These are phyloP conservation scores for Drosophila neocordata DNA, from an alignment of 1,140 invertebrate species.

Conservation along the genomic window DNA sequence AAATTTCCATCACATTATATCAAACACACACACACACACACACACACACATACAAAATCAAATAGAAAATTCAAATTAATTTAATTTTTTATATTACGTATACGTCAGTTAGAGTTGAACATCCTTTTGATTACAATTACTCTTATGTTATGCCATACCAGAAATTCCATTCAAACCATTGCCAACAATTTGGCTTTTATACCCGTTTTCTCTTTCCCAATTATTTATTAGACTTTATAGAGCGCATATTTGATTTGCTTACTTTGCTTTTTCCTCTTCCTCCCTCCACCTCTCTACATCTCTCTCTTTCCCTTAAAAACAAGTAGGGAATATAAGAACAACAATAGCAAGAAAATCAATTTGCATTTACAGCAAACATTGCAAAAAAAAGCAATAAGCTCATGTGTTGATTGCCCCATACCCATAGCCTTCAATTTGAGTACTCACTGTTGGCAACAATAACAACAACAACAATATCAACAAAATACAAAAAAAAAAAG, in stretches of 20 bases:
- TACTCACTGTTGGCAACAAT: constrained; percentile 32
- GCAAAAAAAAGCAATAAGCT: constrained; percentile 56
- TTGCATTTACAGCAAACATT: constrained; percentile 62
- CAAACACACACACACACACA: neutral
- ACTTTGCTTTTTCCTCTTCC: constrained; percentile 8
- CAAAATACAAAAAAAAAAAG: too few relatives aligned
- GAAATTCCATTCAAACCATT: too few relatives aligned
- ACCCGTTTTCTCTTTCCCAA: too few relatives aligned
- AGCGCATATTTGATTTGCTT: constrained; percentile 56
- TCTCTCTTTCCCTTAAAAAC: too few relatives aligned
- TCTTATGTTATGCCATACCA: neutral
- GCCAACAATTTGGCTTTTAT: too few relatives aligned
- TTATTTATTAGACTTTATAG: constrained; percentile 51
- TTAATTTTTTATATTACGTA: constrained; percentile 41
- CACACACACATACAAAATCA: constrained; percentile 5
- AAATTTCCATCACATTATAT: neutral
- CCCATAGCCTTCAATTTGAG: neutral
- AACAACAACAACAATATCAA: constrained; percentile 16
- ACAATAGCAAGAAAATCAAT: constrained; percentile 46
- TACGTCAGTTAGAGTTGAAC: neutral
- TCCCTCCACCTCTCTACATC: neutral
- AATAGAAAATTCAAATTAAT: constrained; percentile 51
- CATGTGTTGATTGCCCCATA: constrained; percentile 60
- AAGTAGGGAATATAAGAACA: neutral
- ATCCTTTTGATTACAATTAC: constrained; percentile 16